phyloP scores from a whole-genome alignment of 2,113 vertebrate genomes.

The Boulengeromyrus knoepffleri region DNA sequence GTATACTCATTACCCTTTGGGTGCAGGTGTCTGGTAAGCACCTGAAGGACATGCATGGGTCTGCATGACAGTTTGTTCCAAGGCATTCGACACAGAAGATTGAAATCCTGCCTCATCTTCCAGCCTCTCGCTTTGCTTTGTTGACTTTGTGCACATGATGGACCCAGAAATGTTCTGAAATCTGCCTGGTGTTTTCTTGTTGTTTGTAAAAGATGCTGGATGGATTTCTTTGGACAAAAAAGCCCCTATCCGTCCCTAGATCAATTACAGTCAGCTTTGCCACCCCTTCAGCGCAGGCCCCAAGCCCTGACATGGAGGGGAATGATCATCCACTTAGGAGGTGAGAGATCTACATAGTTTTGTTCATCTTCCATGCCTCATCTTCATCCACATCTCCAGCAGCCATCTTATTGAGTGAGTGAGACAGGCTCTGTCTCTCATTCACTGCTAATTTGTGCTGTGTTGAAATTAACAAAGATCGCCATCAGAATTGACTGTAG shows the following conservation, averaged over 20 bases:
- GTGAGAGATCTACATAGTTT: constrained; percentile 32
- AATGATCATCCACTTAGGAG: constrained; percentile 55
- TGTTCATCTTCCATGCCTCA: background rate
- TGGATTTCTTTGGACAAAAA: constrained; percentile 21
- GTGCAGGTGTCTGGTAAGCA: background rate
- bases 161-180: constrained; percentile 13
- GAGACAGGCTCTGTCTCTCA: background rate
- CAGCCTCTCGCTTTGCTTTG: background rate
- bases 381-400: background rate
- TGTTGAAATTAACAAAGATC: background rate
- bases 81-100: background rate
- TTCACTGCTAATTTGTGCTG: background rate
- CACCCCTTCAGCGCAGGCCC: constrained; percentile 9
- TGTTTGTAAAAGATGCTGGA: constrained; percentile 41
- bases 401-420: too few relatives aligned
- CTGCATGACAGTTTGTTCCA: background rate
- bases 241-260: constrained; percentile 31
- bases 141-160: background rate
- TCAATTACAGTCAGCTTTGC: constrained; percentile 18
- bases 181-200: constrained; percentile 24
- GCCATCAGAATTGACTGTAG: background rate
- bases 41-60: background rate
- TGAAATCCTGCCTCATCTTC: background rate
- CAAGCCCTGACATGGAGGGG: constrained; percentile 46
- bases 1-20: background rate